Base-by-base conservation (phyloP, 1,140 invertebrate genomes). In the Drosophila sturtevanti region DNA sequence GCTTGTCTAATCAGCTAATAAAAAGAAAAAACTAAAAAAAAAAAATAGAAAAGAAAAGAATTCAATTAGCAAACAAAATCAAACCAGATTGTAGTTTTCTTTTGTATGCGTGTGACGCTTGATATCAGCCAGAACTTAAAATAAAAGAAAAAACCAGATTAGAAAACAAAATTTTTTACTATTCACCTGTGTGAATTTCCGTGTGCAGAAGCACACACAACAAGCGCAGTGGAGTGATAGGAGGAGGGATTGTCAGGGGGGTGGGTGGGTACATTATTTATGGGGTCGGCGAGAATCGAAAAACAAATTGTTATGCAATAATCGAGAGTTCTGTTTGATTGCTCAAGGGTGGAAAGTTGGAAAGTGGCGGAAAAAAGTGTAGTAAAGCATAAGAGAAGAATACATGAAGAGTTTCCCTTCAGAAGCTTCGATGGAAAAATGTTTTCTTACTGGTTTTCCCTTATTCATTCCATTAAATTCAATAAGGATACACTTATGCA, bases 111-210 rank as follows among this genome's bases (percentile, higher is more conserved):
- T 35, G 37, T 41, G 48, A 44, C 48, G 27, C n/a, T 41, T 44
- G 64, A 72, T 75, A 75, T 72, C 65, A 62, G 41, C 6, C 16
- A 11, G 21, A 48, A 48, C 41, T 48, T 18, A 56, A 56, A 38
- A 38, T 38, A 69, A 63, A 59, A 31, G 59, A 59, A 31, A 55
- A 58, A 73, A 72, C 59, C 54, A 71, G 72, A 75, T 71, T 72
- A 72, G 63, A 75, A 72, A 72, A 66, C 52, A 67, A 67, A 75
- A 31, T 1, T 24, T 44, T 71, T 67, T 37, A 58, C 67, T 60
- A 70, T 59, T 37, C 56, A 56, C 44, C 37, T 18, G 41, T n/a
- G n/a, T n/a, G 56, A 68, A 71, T 63, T 75, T 75, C 68, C 68
- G 72, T 63, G 58, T 71, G 67, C 16, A 38, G 22, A 2, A 24